Percentiles rank a stretch among this genome's conserved stretches.
These are phyloP conservation scores for Eurystomus gularis DNA, from an alignment of 2,113 vertebrate species.

Conservation along the genomic window DNA sequence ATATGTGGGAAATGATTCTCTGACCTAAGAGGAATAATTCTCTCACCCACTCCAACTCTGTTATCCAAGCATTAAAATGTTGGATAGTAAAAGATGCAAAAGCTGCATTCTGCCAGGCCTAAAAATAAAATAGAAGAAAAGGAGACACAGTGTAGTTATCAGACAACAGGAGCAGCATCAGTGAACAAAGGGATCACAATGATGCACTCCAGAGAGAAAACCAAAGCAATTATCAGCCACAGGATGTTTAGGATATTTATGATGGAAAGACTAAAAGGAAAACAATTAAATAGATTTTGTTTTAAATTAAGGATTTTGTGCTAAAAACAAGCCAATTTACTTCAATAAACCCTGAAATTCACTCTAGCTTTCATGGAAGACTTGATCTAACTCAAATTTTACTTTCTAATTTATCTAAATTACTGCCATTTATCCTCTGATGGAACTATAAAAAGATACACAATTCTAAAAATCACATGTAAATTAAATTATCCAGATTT, in stretches of 20 bases:
- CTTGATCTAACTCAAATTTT: background rate
- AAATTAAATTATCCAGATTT: constrained; percentile 7
- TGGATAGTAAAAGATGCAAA: background rate
- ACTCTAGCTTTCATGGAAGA: background rate
- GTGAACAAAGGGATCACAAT: background rate
- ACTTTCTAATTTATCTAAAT: background rate
- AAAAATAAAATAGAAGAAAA: background rate
- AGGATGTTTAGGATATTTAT: background rate
- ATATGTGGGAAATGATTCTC: background rate
- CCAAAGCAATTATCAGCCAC: background rate
- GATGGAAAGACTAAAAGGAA: background rate
- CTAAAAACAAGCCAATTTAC: background rate
- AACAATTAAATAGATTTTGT: background rate
- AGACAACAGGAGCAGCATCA: background rate
- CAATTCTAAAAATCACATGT: background rate
- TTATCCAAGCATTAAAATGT: background rate
- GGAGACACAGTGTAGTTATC: background rate
- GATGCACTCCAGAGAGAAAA: background rate
- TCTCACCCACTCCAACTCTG: background rate
- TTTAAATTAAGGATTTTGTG: rapidly evolving
- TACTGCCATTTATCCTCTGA: background rate
- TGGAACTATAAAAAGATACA: background rate
- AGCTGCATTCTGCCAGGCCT: background rate
- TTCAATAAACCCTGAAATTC: background rate
- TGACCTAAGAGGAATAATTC: background rate